These are phyloP conservation scores for Scolanthus callimorphus DNA, from an alignment of 92 coral and sea anemone species.

Conservation along the genomic window DNA sequence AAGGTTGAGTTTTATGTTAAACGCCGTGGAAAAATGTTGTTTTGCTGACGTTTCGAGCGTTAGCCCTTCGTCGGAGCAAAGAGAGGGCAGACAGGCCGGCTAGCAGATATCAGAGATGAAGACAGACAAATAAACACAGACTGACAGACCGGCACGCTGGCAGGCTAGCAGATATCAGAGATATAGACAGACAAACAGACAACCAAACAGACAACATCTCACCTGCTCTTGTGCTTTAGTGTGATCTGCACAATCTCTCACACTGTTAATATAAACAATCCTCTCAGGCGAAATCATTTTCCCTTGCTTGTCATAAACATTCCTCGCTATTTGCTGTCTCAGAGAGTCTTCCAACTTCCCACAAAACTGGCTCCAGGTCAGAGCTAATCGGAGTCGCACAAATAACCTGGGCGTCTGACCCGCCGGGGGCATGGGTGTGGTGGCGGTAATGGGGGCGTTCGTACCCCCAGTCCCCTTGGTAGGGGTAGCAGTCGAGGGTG, in stretches of 20 bases:
- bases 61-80: no score
- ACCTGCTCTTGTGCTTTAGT: constrained; percentile 38
- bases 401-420: constrained; percentile 39
- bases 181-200: no score
- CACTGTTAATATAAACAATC: constrained; percentile 58
- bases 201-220: no score
- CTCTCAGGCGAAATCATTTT: constrained; percentile 54
- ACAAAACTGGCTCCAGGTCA: constrained; percentile 91
- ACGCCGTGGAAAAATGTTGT: no score
- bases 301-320: constrained; percentile 55
- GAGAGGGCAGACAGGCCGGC: no score
- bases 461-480: not conserved
- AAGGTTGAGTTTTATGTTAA: no score
- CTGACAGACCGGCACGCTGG: no score
- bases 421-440: constrained; percentile 12
- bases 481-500: constrained; percentile 5
- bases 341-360: constrained; percentile 45
- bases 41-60: no score
- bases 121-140: no score
- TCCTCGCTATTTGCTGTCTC: constrained; percentile 63
- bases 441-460: not conserved
- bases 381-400: constrained; percentile 59
- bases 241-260: constrained; percentile 63
- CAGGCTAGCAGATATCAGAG: no score
- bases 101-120: no score